Evolutionary conservation across 2,797 vertebrate genomes (phyloP), one percentile per base, ranked within the genome.

Genomic region (Stomatorhinus walkeri): DNA sequence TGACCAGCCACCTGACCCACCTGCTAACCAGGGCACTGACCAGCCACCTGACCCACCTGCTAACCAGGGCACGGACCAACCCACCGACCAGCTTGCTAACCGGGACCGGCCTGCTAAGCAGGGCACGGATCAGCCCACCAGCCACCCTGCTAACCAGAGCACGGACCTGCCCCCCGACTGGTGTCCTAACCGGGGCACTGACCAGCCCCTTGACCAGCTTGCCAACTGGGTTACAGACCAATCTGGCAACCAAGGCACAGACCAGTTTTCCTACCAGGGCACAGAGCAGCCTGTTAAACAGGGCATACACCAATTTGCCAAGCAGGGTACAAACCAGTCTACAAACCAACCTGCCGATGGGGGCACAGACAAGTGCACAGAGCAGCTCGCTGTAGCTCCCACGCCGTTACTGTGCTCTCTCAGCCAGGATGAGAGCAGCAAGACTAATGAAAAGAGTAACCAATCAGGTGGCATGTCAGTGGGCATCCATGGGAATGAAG

Each of bases 361-460:
- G 72, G 36, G 16, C 72, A 19, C 32, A 76, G 68, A 36, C 28
- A 4, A 40, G 32, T 32, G 32, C 68, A 36, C 28, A 36, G 32
- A 79, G 32, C 32, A 40, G 19, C 79, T n/a, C 3, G 1, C 79
- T 19, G 7, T 49, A 49, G 43, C 3, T 10, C 40, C 40, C 40
- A 84, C 0, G n/a, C 40, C 43, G 1, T 4, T 48, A 92, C 0
- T 88, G 64, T 19, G 88, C 61, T 0, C 90, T 86, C 90, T 88
- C 1, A 48, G 10, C 89, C 87, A 90, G 91, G 43, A 24, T 48
- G 79, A 84, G 43, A 87, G n/a, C 1, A 10, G 54, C 0, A 91
- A 86, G 90, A 48, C 83, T 1, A 72, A 64, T 79, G 95, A 93
- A 91, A 95, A 92, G 87, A 93, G 95, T 59, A 95, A 92, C 88